These are phyloP conservation scores for Cosmopolites sordidus DNA, from an alignment of 2,888 invertebrate genomes.

Conservation along the genomic window DNA sequence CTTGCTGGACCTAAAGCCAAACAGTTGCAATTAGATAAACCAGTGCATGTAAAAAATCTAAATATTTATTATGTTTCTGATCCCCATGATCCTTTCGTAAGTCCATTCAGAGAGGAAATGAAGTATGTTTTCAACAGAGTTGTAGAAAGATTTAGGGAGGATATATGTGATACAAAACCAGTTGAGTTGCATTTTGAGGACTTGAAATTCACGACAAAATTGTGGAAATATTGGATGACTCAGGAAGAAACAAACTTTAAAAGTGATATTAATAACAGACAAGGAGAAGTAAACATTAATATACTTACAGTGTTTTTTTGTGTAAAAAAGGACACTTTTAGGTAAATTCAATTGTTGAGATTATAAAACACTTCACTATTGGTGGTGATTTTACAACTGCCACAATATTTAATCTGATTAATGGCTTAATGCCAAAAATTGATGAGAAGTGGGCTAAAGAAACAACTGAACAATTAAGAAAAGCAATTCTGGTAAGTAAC, in stretches of 20 bases:
- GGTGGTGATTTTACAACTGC: constrained; percentile 60
- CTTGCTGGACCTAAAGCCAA: constrained; percentile 54
- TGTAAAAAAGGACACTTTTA: constrained; percentile 23
- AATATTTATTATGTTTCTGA: constrained; percentile 73
- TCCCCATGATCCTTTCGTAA: constrained; percentile 68
- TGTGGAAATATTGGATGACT: constrained; percentile 76
- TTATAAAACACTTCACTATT: constrained; percentile 63
- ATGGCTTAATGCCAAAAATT: constrained; percentile 62
- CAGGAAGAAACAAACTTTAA: constrained; percentile 64
- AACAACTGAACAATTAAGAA: constrained; percentile 55
- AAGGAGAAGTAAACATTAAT: constrained; percentile 45
- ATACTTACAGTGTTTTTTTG: not conserved
- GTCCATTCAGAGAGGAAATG: constrained; percentile 65
- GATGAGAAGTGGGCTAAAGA: constrained; percentile 61
- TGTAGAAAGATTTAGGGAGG: constrained; percentile 47
- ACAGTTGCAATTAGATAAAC: constrained; percentile 55
- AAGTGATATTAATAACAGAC: constrained; percentile 60
- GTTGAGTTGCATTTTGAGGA: constrained; percentile 43
- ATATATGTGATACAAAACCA: constrained; percentile 33
- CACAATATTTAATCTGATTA: constrained; percentile 63
- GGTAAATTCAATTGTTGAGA: constrained; percentile 53
- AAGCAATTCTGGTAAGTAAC: constrained; percentile 56
- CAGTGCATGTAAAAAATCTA: constrained; percentile 62
- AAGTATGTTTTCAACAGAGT: constrained; percentile 44
- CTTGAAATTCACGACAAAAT: constrained; percentile 56